A percentile compares a stretch with the other conserved stretches of the same genome.
phyloP scores from a whole-genome alignment of 2,888 invertebrate genomes.

The Amiota minor region DNA sequence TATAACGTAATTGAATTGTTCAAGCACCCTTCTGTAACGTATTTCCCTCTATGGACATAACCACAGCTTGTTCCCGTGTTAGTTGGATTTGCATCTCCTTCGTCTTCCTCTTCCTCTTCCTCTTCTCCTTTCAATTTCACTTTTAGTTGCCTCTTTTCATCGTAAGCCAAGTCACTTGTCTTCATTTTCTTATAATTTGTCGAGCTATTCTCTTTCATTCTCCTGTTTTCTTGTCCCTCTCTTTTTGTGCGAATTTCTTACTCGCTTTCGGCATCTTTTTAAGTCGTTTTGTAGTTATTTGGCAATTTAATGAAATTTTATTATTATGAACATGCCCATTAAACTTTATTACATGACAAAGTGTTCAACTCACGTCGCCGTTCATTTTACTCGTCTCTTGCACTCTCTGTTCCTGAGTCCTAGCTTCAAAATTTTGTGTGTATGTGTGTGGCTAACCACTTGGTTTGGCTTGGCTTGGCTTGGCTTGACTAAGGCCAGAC shows the following conservation, averaged over 20 bases:
- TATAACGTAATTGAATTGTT: constrained; percentile 68
- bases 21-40: constrained; percentile 39
- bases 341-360: constrained; percentile 67
- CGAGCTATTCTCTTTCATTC: constrained; percentile 50
- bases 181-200: constrained; percentile 51
- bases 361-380: constrained; percentile 41
- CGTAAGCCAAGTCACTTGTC: constrained; percentile 48
- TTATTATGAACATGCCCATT: constrained; percentile 67
- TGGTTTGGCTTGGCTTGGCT: background rate
- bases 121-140: background rate
- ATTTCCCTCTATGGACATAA: constrained; percentile 8
- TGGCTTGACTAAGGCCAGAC: constrained; percentile 40
- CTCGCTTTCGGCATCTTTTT: constrained; percentile 16
- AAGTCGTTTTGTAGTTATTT: constrained; percentile 19
- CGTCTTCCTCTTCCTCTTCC: constrained; percentile 30
- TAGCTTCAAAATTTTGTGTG: constrained; percentile 36
- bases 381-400: constrained; percentile 32
- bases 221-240: constrained; percentile 40
- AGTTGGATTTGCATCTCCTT: constrained; percentile 34
- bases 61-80: constrained; percentile 18
- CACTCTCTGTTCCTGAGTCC: constrained; percentile 12
- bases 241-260: background rate
- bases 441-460: constrained; percentile 11
- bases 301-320: constrained; percentile 69
- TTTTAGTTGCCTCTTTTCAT: background rate